These are phyloP conservation scores for Autographa gamma DNA, from an alignment of 2,888 invertebrate genomes.

Conservation along the genomic window DNA sequence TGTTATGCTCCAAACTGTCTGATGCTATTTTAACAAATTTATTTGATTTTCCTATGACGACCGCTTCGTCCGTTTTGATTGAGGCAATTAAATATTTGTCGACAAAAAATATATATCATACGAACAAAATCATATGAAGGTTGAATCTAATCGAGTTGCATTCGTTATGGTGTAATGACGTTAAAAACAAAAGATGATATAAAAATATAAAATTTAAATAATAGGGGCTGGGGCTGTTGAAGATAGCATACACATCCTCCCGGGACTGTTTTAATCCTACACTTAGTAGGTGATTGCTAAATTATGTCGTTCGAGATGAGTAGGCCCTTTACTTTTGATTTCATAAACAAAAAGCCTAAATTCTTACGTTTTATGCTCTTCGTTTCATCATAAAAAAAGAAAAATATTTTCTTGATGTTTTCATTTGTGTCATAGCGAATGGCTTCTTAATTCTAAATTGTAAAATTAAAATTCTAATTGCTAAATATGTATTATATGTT, in stretches of 20 bases:
- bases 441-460: too few relatives aligned
- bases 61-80: conserved; percentile 3
- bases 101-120: conserved; percentile 34
- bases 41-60: conserved; percentile 26
- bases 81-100: conserved; percentile 21
- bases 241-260: neutral
- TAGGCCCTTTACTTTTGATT: neutral
- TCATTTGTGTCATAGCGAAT: too few relatives aligned
- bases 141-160: conserved; percentile 20
- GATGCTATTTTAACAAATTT: conserved; percentile 47
- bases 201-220: conserved; percentile 8
- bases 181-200: neutral
- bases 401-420: too few relatives aligned
- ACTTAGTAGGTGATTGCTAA: neutral
- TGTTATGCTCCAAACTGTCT: conserved; percentile 72
- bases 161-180: conserved; percentile 32
- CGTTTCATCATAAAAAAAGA: too few relatives aligned
- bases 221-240: neutral
- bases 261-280: neutral
- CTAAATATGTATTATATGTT: too few relatives aligned
- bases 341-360: neutral
- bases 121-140: conserved; percentile 12
- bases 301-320: neutral
- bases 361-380: too few relatives aligned
- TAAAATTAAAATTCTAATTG: too few relatives aligned